Evolutionary conservation across 2,888 invertebrate species (phyloP).

Genomic region (Macaria notata): DNA sequence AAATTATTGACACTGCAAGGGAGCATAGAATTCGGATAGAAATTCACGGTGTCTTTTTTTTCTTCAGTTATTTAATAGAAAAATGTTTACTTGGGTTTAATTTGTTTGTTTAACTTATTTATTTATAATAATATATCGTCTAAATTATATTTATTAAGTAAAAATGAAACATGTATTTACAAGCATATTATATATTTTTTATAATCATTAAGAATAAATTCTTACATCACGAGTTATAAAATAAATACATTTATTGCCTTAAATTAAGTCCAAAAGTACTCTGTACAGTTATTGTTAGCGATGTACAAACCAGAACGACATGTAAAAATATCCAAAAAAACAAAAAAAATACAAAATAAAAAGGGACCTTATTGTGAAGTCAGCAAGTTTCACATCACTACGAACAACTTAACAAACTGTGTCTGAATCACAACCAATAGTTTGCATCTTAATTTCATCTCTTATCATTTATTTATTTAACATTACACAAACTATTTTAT

Average conservation of each 20-base stretch:
- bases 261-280: slow-evolving; percentile 82
- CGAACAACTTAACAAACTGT: slow-evolving; percentile 81
- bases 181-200: slow-evolving; percentile 82
- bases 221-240: slow-evolving; percentile 83
- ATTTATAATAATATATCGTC: too few relatives aligned
- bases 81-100: too few relatives aligned
- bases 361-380: slow-evolving; percentile 70
- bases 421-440: slow-evolving; percentile 82
- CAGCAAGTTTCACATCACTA: slow-evolving; percentile 66
- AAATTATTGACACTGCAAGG: too few relatives aligned
- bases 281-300: slow-evolving; percentile 82
- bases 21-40: too few relatives aligned
- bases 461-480: slow-evolving; percentile 70
- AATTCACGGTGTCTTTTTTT: too few relatives aligned
- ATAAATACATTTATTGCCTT: slow-evolving; percentile 83
- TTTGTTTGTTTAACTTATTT: too few relatives aligned
- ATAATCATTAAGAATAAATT: slow-evolving; percentile 83
- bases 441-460: slow-evolving; percentile 80
- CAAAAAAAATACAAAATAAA: slow-evolving; percentile 52
- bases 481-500: slow-evolving; percentile 82
- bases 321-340: slow-evolving; percentile 73
- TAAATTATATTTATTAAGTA: too few relatives aligned
- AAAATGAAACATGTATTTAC: slow-evolving; percentile 73
- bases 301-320: slow-evolving; percentile 81
- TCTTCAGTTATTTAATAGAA: too few relatives aligned